Evolutionary conservation across 2,797 vertebrate species (phyloP), one percentile per base, ranked within the genome.

Genomic region (Enteromius unitaeniatus): DNA sequence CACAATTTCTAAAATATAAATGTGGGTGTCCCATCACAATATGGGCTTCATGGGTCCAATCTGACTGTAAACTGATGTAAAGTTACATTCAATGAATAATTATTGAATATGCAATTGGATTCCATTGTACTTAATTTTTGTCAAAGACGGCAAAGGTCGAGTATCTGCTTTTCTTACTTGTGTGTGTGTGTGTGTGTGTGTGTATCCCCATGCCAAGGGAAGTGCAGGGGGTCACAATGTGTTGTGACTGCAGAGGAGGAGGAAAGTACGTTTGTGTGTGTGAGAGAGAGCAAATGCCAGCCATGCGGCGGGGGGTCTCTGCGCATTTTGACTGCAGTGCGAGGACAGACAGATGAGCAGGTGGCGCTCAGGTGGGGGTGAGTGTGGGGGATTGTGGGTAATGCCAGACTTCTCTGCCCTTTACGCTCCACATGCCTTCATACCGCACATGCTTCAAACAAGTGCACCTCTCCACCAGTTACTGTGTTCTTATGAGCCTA

Each of bases 341-440:
- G 34, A 79, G 81, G 84, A 83, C 94, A 93, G 93, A 94, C 91
- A 91, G 88, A 85, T 90, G 93, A 96, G 93, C 96, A 96, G 96
- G 96, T 96, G 96, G 95, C 92, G 89, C 92, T 92, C 93, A 94
- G 95, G 95, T 94, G 94, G 95, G 92, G 93, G 91, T 88, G 88
- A 70, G 78, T 55, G 45, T 84, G 85, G 89, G 89, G 80, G 74
- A 77, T 78, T 78, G 82, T 83, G 82, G 79, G 79, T 82, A 83
- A 82, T 78, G 79, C 80, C 79, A 82, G 84, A 72, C 79, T 77
- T 82, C 74, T 82, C 74, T 85, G 84, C 84, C 79, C 84, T 85
- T 85, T 85, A 82, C 74, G 79, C 84, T 85, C 84, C 79, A 82
- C 73, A 85, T 78, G 84, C 73, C 79, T 82, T 70, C 67, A 73